Evolutionary conservation across 2,888 invertebrate species (phyloP), one percentile per base, ranked within the genome.

Genomic region (Sthenelais limicola): DNA sequence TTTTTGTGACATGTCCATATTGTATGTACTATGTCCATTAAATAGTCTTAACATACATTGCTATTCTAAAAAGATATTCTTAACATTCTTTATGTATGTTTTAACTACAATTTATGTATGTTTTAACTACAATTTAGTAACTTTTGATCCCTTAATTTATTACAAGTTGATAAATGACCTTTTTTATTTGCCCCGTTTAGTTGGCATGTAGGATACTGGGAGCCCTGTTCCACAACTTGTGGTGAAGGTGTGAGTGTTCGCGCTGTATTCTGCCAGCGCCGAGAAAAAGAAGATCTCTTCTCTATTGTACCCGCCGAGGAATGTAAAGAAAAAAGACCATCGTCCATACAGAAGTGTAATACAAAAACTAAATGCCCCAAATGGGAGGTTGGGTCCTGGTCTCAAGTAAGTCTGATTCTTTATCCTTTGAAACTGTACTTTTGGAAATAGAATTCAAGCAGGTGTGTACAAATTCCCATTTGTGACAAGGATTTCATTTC

Each of bases 221-320:
- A 93, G 32, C 91, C 92, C 71, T 98, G 98, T 88, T 96, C 96
- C 3, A 90, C 96, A 77, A 92, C 94, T 26, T 98, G 98, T 85
- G 98, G 97, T 0, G 95, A 96, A 18, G 98, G 98, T 69, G 96
- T 97, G 28, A 92, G 95, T 76, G 92, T 91, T 82, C 95, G 96
- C 89, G 92, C 92, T 5, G 82, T 83, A 30, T 79, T 75, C 74
- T 85, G 85, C 77, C 75, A 80, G 52, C 77, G 54, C 12, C 72
- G 33, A 38, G 28, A 38, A 26, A 30, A 56, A 26, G 66, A 47
- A 18, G 69, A 66, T 35, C 26, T 72, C 18, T 43, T 68, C 28
- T 26, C 35, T 26, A 58, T 73, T 4, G 72, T 76, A 21, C 24
- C 24, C 5, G 71, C 70, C 32, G 54, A 49, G n/a, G 35, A 52